These are phyloP conservation scores for Lasioglossum morio DNA, from an alignment of 2,888 invertebrate species.

Conservation along the genomic window DNA sequence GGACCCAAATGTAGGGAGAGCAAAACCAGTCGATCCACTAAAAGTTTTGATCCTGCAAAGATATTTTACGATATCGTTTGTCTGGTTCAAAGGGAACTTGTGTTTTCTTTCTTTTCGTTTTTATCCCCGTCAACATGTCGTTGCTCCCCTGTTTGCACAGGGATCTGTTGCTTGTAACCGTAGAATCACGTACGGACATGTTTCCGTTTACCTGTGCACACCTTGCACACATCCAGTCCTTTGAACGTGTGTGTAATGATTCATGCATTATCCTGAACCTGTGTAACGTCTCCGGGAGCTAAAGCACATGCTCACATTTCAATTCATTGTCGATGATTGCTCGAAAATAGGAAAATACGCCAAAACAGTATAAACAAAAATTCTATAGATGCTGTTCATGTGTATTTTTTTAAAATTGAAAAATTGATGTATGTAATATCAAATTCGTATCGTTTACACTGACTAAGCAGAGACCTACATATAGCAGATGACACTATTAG, in stretches of 20 bases:
- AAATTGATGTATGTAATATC: too few species aligned
- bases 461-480: not conserved
- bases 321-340: not conserved
- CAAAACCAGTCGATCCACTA: not conserved
- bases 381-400: not conserved
- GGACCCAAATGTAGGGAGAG: not conserved
- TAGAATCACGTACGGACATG: not conserved
- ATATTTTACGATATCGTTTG: not conserved
- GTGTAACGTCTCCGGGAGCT: not conserved
- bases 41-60: not conserved
- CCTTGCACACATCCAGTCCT: not conserved
- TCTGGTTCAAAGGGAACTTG: not conserved
- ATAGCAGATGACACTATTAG: not conserved
- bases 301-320: not conserved
- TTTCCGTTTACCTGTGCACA: not conserved
- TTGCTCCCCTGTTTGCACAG: not conserved
- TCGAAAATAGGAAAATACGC: not conserved
- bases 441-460: not conserved
- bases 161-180: conserved; percentile 1
- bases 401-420: too few species aligned
- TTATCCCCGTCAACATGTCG: not conserved
- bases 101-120: not conserved
- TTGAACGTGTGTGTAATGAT: not conserved
- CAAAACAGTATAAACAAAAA: not conserved
- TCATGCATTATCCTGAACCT: not conserved